A percentile compares a stretch with the other conserved stretches of the same genome.
phyloP scores from a whole-genome alignment of 2,113 vertebrate species.

The Polyodon spathula region DNA sequence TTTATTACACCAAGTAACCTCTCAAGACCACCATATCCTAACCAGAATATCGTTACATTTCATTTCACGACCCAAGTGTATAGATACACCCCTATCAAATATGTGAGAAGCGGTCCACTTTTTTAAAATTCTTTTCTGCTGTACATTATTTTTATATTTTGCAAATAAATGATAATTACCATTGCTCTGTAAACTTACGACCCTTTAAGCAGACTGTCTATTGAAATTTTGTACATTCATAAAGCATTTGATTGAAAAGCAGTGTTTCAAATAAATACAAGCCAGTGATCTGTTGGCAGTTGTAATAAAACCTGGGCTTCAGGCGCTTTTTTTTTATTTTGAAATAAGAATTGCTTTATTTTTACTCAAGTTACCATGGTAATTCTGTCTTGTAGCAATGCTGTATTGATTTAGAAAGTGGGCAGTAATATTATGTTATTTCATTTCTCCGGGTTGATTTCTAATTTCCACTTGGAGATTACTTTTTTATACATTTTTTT shows the following conservation, averaged over 20 bases:
- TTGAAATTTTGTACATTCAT: constrained; percentile 85
- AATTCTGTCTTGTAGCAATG: constrained; percentile 92
- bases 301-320: constrained; percentile 97
- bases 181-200: constrained; percentile 59
- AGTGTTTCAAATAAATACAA: constrained; percentile 93
- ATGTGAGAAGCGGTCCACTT: too few relatives aligned
- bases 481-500: constrained; percentile 97
- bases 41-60: too few relatives aligned
- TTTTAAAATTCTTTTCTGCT: too few relatives aligned
- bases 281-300: constrained; percentile 83
- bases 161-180: constrained; percentile 61
- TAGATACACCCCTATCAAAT: too few relatives aligned
- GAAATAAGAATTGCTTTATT: constrained; percentile 98
- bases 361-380: constrained; percentile 98
- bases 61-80: too few relatives aligned
- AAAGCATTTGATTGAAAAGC: constrained; percentile 91
- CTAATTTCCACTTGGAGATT: constrained; percentile 99
- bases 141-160: constrained; percentile 40
- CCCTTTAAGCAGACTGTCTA: constrained; percentile 74
- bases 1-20: too few relatives aligned
- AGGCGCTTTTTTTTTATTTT: constrained; percentile 97
- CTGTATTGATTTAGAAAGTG: constrained; percentile 99
- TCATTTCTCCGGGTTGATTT: constrained; percentile 95
- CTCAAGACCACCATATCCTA: too few relatives aligned
- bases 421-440: constrained; percentile 99